Base-by-base conservation (phyloP, 2,888 invertebrate species). In the Ennomos quercinarius region DNA sequence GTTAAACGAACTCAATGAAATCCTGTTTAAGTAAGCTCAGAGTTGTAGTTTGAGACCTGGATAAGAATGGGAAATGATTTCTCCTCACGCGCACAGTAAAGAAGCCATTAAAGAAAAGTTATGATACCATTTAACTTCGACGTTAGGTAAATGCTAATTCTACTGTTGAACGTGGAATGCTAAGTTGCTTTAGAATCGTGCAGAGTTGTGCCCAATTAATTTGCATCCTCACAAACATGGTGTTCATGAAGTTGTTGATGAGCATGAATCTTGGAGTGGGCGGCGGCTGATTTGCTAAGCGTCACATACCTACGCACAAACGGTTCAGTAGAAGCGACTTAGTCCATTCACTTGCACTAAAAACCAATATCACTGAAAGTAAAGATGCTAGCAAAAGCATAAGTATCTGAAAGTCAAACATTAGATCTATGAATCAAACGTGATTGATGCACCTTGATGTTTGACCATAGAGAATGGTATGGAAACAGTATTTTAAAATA, bases 231-330 rank as follows among this genome's bases (percentile, higher is more conserved):
- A 70, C 73, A 66, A 68, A 66, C 55, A 72, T 67, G 71, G 75
- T 73, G 78, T 73, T 78, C 75, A 78, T 77, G 75, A 77, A 80
- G 74, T 78, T 61, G 74, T 69, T 73, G 75, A 76, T n/a, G 67
- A 74, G 68, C 68, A 68, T 69, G 69, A 74, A 68, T 54, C 44
- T 74, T 70, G 73, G 74, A 74, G 75, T 49, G 41, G 37, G 47
- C 43, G 49, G 77, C 68, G 80, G 73, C 13, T 52, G 47, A 52
- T 53, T 52, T 42, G 46, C 46, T 13, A 17, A 10, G 10, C 10
- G 10, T 17, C 1, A 4, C 17, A 17, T 10, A 11, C n/a, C 8
- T 45, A 41, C 40, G 37, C 8, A 12, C 44, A 56, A 40, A 56
- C 44, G 37, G 44, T 56, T 39, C 17, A n/a, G 41, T 47, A 5